Evolutionary conservation across 1,140 invertebrate species (phyloP).

Genomic region (Drosophila subpulchrella): DNA sequence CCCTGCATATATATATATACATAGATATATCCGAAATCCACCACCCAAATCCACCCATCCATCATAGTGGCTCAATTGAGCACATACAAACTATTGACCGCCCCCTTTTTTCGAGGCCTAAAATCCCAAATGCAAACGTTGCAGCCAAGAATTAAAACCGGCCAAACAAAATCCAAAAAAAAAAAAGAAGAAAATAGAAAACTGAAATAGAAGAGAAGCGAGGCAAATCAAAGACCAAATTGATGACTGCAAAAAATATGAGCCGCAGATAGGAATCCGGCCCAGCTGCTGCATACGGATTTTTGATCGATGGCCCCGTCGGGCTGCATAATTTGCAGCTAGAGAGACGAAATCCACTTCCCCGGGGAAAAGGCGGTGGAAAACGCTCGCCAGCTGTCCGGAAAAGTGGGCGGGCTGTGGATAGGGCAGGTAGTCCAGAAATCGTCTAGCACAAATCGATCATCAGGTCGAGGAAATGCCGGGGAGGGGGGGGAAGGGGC

Average conservation of each 20-base stretch:
- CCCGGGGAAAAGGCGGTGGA: not conserved
- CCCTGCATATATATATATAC: slow-evolving; percentile 5
- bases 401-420: slow-evolving; percentile 5
- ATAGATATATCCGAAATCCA: slow-evolving; percentile 16
- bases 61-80: slow-evolving; percentile 52
- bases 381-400: slow-evolving; percentile 5
- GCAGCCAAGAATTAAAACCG: slow-evolving; percentile 70
- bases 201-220: slow-evolving; percentile 9
- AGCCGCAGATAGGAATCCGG: slow-evolving; percentile 36
- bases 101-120: slow-evolving; percentile 28
- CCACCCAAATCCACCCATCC: slow-evolving; percentile 44
- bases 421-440: slow-evolving; percentile 36
- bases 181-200: slow-evolving; percentile 7
- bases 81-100: not conserved
- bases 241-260: slow-evolving; percentile 66
- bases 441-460: slow-evolving; percentile 54
- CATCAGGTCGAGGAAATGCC: not conserved
- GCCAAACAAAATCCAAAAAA: slow-evolving; percentile 9
- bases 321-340: slow-evolving; percentile 63
- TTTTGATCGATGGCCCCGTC: slow-evolving; percentile 66
- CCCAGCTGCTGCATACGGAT: slow-evolving; percentile 37
- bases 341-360: slow-evolving; percentile 17
- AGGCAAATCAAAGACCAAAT: slow-evolving; percentile 62
- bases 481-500: not conserved
- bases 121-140: slow-evolving; percentile 72